These are phyloP conservation scores for Dipodomys stephensi DNA, from an alignment of 2,113 vertebrate species.

Conservation along the genomic window DNA sequence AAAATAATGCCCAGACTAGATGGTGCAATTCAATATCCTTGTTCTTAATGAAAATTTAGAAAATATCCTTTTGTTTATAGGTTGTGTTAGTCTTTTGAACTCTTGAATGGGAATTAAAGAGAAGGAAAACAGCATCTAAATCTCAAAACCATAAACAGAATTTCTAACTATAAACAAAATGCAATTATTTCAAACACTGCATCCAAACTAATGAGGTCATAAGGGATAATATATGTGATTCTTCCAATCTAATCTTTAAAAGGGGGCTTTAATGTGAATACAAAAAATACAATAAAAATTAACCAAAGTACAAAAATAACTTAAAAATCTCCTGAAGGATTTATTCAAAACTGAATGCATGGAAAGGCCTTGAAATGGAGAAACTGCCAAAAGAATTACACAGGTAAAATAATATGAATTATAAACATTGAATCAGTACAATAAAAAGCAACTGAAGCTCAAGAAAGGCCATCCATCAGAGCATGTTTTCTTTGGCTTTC, in stretches of 20 bases:
- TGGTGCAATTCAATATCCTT: conserved; percentile 9
- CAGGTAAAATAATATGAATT: not conserved
- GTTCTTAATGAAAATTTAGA: conserved; percentile 33
- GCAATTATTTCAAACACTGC: conserved; percentile 49
- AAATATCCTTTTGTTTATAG: not conserved
- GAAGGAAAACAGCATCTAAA: conserved; percentile 45
- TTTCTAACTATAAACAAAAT: conserved; percentile 38
- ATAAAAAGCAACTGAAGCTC: not conserved
- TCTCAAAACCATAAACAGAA: conserved; percentile 45
- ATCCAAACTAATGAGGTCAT: conserved; percentile 40
- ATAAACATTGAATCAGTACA: not conserved
- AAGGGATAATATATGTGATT: conserved; percentile 45
- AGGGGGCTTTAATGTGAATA: not conserved
- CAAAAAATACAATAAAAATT: conserved; percentile 56
- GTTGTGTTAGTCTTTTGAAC: not conserved
- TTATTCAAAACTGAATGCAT: conserved; percentile 39
- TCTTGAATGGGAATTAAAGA: not conserved
- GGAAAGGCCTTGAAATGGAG: not conserved
- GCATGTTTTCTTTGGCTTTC: not conserved
- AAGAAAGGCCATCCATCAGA: not conserved
- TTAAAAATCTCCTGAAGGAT: not conserved
- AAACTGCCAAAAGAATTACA: conserved; percentile 29
- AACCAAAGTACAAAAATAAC: not conserved
- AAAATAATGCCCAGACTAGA: not conserved
- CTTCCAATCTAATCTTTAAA: conserved; percentile 61